These are phyloP conservation scores for Hepsetus odoe DNA, from an alignment of 2,113 vertebrate species.

Conservation along the genomic window DNA sequence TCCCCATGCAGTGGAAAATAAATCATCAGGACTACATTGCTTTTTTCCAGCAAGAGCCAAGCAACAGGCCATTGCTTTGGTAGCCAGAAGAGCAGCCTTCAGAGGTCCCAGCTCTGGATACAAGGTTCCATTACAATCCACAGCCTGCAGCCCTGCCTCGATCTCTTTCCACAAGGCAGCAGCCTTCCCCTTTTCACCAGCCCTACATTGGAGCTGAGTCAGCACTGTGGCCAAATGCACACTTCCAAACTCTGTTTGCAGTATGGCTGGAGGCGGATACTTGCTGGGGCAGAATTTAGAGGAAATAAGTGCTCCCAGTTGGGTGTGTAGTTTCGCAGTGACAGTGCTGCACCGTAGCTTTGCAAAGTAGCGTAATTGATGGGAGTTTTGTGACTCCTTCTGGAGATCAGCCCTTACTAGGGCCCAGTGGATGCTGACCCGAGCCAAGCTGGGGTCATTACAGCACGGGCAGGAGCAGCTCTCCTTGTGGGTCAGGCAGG, in stretches of 20 bases:
- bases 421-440: constrained; percentile 80
- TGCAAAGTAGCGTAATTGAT: constrained; percentile 65
- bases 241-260: constrained; percentile 76
- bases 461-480: constrained; percentile 81
- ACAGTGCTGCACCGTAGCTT: constrained; percentile 70
- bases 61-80: constrained; percentile 74
- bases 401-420: constrained; percentile 66
- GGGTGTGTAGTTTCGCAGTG: constrained; percentile 56
- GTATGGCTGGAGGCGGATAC: constrained; percentile 43
- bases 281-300: constrained; percentile 5
- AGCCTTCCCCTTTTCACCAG: constrained; percentile 53
- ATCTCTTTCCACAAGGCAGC: constrained; percentile 72
- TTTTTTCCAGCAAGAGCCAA: constrained; percentile 66
- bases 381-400: constrained; percentile 37
- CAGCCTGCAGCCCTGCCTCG: constrained; percentile 77
- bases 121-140: constrained; percentile 58
- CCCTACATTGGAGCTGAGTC: constrained; percentile 55
- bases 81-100: constrained; percentile 76
- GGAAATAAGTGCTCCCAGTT: constrained; percentile 56
- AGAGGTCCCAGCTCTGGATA: constrained; percentile 68
- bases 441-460: constrained; percentile 75
- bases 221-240: constrained; percentile 75
- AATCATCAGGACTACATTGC: constrained; percentile 57
- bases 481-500: constrained; percentile 73
- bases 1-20: constrained; percentile 78